A percentile compares a stretch with the other conserved stretches of the same genome.
Evolutionary conservation across 23 tunicate genomes (phyloP).

Genomic region (Halocynthia aurantium): DNA sequence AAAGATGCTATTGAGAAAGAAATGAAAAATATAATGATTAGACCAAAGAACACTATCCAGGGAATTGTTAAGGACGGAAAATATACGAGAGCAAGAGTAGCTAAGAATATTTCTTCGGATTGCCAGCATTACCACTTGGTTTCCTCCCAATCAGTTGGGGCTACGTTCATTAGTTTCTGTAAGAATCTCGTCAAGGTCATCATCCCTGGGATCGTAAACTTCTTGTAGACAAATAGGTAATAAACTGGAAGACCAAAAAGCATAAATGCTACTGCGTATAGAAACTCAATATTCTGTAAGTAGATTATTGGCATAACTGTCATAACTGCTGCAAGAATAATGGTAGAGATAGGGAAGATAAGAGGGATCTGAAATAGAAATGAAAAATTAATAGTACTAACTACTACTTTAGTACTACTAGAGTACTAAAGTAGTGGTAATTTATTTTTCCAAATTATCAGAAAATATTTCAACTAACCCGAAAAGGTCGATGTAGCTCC

Average conservation of each 20-base stretch:
- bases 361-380: constrained; percentile 55
- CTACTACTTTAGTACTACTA: too few species aligned
- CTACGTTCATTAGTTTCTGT: constrained; percentile 44
- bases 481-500: constrained; percentile 37
- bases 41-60: too few species aligned
- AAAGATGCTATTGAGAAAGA: too few species aligned
- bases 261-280: constrained; percentile 44
- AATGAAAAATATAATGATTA: too few species aligned
- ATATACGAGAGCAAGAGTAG: too few species aligned
- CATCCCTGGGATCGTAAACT: constrained; percentile 41
- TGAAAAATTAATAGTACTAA: too few species aligned
- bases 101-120: too few species aligned
- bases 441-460: not conserved
- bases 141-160: constrained; percentile 73
- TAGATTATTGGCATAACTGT: constrained; percentile 54
- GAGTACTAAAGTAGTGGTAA: too few species aligned
- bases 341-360: constrained; percentile 39
- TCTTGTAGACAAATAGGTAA: constrained; percentile 40
- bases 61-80: too few species aligned
- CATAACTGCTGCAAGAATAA: constrained; percentile 39
- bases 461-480: constrained; percentile 14
- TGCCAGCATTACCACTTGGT: too few species aligned
- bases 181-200: constrained; percentile 35
- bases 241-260: constrained; percentile 43
- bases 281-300: constrained; percentile 41